Conservation (phyloP, 2,113 vertebrate species). For the Sander lucioperca region DNA sequence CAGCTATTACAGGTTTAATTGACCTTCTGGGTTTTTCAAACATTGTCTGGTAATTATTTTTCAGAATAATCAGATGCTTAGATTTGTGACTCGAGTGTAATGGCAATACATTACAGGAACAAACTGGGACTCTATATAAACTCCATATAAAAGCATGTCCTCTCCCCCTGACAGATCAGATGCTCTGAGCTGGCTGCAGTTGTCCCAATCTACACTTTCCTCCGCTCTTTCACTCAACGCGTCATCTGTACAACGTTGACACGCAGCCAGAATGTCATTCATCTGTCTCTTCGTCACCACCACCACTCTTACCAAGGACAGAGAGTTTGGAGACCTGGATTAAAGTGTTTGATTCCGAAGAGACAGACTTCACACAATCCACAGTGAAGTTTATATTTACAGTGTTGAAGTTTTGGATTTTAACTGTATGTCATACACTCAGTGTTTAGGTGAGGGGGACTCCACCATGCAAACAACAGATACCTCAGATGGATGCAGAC, state of each 20-base stretch:
- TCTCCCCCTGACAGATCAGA: constrained; percentile 71
- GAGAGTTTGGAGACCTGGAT: neutral
- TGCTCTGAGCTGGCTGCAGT: constrained; percentile 81
- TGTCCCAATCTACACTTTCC: constrained; percentile 63
- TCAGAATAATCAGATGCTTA: no score
- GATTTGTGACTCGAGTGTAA: neutral
- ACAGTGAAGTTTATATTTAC: constrained; percentile 15
- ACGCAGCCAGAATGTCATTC: constrained; percentile 3
- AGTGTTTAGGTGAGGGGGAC: constrained; percentile 17
- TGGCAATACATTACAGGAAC: neutral
- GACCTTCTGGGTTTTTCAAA: no score
- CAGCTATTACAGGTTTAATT: no score
- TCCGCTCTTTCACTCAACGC: neutral
- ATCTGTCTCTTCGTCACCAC: constrained; percentile 1
- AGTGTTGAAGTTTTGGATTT: constrained; percentile 17
- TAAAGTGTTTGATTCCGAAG: neutral
- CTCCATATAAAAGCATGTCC: neutral
- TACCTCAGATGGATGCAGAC: constrained; percentile 72
- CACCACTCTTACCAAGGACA: neutral
- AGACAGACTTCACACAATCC: constrained; percentile 14
- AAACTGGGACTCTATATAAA: neutral
- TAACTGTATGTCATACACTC: constrained; percentile 16
- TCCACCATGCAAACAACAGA: constrained; percentile 67
- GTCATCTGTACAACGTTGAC: neutral
- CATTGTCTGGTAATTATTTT: no score